Conservation (phyloP, 2,113 vertebrate genomes). For the Origma solitaria region DNA sequence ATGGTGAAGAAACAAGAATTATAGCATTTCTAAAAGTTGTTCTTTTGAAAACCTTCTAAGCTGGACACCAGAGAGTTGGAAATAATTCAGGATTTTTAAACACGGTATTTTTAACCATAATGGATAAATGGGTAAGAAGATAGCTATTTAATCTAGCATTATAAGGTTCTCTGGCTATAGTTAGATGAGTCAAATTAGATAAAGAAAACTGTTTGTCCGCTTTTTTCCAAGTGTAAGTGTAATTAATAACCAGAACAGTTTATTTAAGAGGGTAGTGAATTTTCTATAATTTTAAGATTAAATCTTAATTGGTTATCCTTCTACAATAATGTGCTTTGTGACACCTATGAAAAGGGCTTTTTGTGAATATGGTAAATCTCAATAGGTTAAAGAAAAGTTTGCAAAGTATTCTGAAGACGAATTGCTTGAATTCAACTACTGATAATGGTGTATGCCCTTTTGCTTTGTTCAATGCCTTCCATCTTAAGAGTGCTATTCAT, state of each 20-base stretch:
- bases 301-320: slow-evolving; percentile 46
- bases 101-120: neutral
- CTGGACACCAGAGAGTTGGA: neutral
- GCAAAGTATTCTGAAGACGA: slow-evolving; percentile 29
- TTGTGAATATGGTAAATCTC: neutral
- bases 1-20: neutral
- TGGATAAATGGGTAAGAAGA: neutral
- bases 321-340: slow-evolving; percentile 4
- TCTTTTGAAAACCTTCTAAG: neutral
- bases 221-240: neutral
- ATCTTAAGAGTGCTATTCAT: neutral
- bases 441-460: neutral
- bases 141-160: neutral
- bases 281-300: slow-evolving; percentile 38
- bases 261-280: slow-evolving; percentile 14
- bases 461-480: neutral
- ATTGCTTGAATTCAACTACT: slow-evolving; percentile 31
- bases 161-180: neutral
- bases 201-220: slow-evolving; percentile 16
- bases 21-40: neutral
- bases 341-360: neutral
- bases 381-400: slow-evolving; percentile 23
- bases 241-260: slow-evolving; percentile 35
- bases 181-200: neutral
- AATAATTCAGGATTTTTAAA: neutral